Evolutionary conservation across 2,888 invertebrate species (phyloP), one percentile per base, ranked within the genome.

Genomic region (Oligia fasciuncula): DNA sequence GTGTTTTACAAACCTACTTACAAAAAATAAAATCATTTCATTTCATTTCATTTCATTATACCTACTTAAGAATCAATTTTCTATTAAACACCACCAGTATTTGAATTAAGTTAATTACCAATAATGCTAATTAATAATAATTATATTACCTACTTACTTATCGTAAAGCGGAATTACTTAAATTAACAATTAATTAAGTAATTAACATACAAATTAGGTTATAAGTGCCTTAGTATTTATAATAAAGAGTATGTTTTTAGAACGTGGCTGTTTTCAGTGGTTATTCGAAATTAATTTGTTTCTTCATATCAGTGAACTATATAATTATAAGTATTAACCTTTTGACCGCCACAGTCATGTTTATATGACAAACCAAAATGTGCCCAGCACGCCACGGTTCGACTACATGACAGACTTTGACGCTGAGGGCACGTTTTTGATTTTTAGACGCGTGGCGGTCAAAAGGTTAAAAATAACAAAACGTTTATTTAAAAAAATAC

Each of bases 211-310:
- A 73, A 85, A 88, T 82, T 85, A 87, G 80, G 73, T 83, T 43
- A 29, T 81, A 83, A 87, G 89, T 88, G 88, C 88, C 88, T 89
- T 89, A 89, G 67, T 76, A 80, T 51, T n/a, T 73, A 14, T 57
- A 70, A 60, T 66, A 23, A 29, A n/a, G 19, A 57, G 49, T 74
- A 75, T 19, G 23, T 70, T 68, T 65, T 13, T 40, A 65, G 19
- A 73, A 73, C 11, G 40, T 65, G 43, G 43, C 51, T 68, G 49
- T 67, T 65, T 78, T 67, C 8, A 11, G 17, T 51, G 14, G 43
- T 49, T 14, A 66, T 66, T 65, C 2, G 4, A 1, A n/a, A n/a
- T 54, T 23, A 35, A 69, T 35, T 35, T 14, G 6, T 35, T 51
- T 69, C 19, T 35, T 69, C 29, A 1, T 19, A 14, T 6, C 19